A percentile compares a stretch with the other conserved stretches of the same genome.
Conservation (phyloP, 2,888 invertebrate species). For the Diloba caeruleocephala region DNA sequence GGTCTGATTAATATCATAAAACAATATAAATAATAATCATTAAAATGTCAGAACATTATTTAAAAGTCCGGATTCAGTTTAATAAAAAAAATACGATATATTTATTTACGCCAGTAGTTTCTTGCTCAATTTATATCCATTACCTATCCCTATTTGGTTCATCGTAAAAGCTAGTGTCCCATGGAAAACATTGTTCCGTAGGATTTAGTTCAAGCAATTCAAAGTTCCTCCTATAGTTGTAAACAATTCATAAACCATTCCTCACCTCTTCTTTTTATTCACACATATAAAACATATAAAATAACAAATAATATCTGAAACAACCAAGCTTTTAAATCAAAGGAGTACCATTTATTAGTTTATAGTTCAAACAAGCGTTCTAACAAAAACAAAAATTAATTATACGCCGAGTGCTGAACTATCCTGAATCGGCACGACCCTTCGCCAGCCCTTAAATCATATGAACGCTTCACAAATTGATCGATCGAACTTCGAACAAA, state of each 20-base stretch:
- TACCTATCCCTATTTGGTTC: too few species aligned
- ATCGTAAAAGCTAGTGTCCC: too few species aligned
- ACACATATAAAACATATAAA: conserved; percentile 21
- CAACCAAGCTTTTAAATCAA: conserved; percentile 39
- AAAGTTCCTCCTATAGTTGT: background rate
- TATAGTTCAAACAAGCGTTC: conserved; percentile 45
- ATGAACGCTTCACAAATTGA: conserved; percentile 64
- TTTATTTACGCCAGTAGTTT: too few species aligned
- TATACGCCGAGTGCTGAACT: conserved; percentile 59
- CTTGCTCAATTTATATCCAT: too few species aligned
- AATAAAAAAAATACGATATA: too few species aligned
- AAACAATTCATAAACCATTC: conserved; percentile 17
- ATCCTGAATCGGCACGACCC: conserved; percentile 81
- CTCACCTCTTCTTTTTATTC: conserved; percentile 9
- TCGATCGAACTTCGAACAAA: conserved; percentile 60
- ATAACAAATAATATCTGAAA: conserved; percentile 32
- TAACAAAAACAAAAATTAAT: conserved; percentile 64
- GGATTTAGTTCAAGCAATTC: too few species aligned
- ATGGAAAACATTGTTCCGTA: too few species aligned
- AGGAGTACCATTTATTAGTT: conserved; percentile 50
- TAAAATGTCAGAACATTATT: too few species aligned
- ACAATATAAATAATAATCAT: too few species aligned
- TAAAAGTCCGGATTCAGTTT: too few species aligned
- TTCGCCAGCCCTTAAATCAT: conserved; percentile 77
- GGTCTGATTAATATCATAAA: too few species aligned